A percentile compares a stretch with the other conserved stretches of the same genome.
These are phyloP conservation scores for Lordiphosa andalusiaca DNA, from an alignment of 2,888 invertebrate genomes.

Conservation along the genomic window DNA sequence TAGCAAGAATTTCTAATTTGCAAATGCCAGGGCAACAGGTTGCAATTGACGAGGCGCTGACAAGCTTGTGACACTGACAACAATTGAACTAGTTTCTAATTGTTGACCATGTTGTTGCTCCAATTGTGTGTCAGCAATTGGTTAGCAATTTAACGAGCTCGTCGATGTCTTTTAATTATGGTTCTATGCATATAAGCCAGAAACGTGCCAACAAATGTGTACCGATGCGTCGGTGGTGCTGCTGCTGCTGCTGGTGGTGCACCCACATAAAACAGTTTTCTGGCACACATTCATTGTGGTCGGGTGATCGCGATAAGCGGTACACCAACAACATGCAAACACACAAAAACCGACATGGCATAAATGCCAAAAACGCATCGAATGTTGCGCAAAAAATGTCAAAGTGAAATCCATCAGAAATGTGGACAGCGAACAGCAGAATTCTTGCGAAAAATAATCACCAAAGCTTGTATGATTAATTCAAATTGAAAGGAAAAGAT, in stretches of 20 bases:
- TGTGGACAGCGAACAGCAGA: constrained; percentile 26
- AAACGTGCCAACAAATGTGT: constrained; percentile 12
- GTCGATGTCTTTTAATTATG: constrained; percentile 59
- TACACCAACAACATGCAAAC: constrained; percentile 43
- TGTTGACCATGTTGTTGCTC: constrained; percentile 58
- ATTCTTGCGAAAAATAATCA: constrained; percentile 36
- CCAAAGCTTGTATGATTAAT: constrained; percentile 43
- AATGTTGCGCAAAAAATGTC: constrained; percentile 21
- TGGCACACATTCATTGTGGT: constrained; percentile 65
- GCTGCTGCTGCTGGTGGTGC: constrained; percentile 40
- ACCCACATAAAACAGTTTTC: constrained; percentile 60
- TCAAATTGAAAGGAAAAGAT: constrained; percentile 45
- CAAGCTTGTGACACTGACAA: constrained; percentile 49
- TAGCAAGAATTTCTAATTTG: background rate
- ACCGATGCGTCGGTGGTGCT: constrained; percentile 27
- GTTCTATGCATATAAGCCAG: constrained; percentile 47
- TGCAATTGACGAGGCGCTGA: constrained; percentile 40
- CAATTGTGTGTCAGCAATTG: constrained; percentile 29
- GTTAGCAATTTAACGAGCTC: constrained; percentile 54
- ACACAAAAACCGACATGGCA: constrained; percentile 38
- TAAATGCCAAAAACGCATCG: constrained; percentile 35
- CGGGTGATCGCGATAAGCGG: constrained; percentile 58
- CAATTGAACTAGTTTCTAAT: constrained; percentile 69
- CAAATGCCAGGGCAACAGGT: constrained; percentile 35
- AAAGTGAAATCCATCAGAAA: constrained; percentile 40